phyloP scores from a whole-genome alignment of 92 coral and sea anemone species.

The Hydrozoanthus gracilis region DNA sequence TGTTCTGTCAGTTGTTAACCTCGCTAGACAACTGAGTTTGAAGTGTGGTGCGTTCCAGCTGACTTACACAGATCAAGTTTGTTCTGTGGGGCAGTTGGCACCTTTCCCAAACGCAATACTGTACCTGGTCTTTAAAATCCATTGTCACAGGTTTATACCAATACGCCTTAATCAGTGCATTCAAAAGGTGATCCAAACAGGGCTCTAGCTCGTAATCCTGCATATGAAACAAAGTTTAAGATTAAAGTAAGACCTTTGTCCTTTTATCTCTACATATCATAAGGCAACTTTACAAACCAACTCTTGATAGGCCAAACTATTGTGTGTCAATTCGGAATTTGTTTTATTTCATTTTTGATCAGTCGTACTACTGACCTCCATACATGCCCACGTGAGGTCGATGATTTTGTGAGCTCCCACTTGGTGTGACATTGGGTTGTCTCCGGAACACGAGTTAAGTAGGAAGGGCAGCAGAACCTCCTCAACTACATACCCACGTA shows the following conservation, averaged over 20 bases:
- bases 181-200: conserved; percentile 84
- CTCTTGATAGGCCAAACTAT: too few relatives aligned
- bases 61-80: too few relatives aligned
- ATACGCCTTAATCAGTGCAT: conserved; percentile 89
- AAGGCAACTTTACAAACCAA: too few relatives aligned
- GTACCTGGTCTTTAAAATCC: conserved; percentile 93
- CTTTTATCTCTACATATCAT: background rate
- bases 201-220: conserved; percentile 96
- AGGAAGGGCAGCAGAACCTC: conserved; percentile 87
- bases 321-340: too few relatives aligned
- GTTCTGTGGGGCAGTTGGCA: too few relatives aligned
- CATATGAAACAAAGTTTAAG: background rate
- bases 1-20: too few relatives aligned
- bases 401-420: conserved; percentile 84
- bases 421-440: conserved; percentile 79
- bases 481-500: conserved; percentile 87
- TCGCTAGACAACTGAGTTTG: too few relatives aligned
- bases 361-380: conserved; percentile 76
- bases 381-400: conserved; percentile 97
- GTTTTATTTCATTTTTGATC: too few relatives aligned
- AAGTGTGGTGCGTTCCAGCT: too few relatives aligned
- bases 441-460: conserved; percentile 87
- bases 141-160: conserved; percentile 94
- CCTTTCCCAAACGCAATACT: too few relatives aligned
- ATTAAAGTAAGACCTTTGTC: background rate